These are phyloP conservation scores for Atrichornis clamosus DNA, from an alignment of 2,113 vertebrate genomes.

Conservation along the genomic window DNA sequence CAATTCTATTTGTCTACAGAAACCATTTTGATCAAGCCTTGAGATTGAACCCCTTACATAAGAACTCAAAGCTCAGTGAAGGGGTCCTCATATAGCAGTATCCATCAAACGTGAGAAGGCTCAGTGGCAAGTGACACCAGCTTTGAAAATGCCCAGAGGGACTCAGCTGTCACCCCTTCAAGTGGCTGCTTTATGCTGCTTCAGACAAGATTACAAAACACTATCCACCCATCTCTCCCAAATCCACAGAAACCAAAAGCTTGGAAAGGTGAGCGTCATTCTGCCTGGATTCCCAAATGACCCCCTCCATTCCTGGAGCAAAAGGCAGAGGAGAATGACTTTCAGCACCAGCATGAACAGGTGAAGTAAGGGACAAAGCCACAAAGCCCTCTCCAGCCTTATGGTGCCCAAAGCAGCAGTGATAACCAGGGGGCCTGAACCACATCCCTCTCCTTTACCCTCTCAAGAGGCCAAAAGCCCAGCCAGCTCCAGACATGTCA, in stretches of 20 bases:
- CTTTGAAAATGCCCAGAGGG: neutral
- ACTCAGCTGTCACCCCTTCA: neutral
- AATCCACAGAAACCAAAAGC: neutral
- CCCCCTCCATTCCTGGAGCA: neutral
- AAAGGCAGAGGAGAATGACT: neutral
- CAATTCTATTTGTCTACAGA: neutral
- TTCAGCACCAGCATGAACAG: neutral
- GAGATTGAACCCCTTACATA: rapidly evolving
- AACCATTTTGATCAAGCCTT: neutral
- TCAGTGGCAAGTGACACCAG: neutral
- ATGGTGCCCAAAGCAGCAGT: neutral
- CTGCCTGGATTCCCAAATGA: neutral
- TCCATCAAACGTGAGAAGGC: neutral
- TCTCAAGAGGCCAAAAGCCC: neutral
- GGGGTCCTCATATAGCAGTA: neutral
- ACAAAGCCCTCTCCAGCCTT: neutral
- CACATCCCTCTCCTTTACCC: neutral
- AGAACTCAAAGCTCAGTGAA: neutral
- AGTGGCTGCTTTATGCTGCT: neutral
- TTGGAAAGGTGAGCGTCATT: neutral
- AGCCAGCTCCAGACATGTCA: constrained; percentile 9
- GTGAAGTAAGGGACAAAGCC: neutral
- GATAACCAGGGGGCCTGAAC: neutral
- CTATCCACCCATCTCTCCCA: neutral
- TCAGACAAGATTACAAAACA: neutral